A percentile compares a stretch with the other conserved stretches of the same genome.
Conservation (phyloP, 2,888 invertebrate genomes). For the Pseudolycoriella hygida region DNA sequence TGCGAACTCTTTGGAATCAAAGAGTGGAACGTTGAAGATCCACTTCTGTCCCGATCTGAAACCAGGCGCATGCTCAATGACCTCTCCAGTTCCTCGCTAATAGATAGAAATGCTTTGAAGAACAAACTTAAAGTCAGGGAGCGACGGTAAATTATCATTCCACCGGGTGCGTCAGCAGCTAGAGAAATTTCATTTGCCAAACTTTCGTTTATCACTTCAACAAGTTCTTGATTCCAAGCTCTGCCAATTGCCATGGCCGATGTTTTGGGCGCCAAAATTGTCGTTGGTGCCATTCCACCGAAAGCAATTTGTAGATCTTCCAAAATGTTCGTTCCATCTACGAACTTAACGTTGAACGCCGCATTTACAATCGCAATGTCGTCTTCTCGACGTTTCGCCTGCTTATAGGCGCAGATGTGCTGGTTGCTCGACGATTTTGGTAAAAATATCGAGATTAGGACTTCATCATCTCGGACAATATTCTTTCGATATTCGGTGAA, state of each 20-base stretch:
- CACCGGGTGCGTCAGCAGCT: conserved; percentile 62
- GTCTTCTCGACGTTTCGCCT: conserved; percentile 80
- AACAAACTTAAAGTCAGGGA: conserved; percentile 61
- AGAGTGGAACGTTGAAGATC: conserved; percentile 23
- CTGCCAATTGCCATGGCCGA: conserved; percentile 37
- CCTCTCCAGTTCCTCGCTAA: conserved; percentile 32
- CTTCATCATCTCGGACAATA: conserved; percentile 50
- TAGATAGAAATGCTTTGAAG: conserved; percentile 47
- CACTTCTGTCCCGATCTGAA: conserved; percentile 24
- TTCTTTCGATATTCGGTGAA: conserved; percentile 78
- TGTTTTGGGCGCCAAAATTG: conserved; percentile 53
- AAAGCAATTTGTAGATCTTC: conserved; percentile 53
- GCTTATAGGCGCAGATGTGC: conserved; percentile 74
- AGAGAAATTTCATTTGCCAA: conserved; percentile 62
- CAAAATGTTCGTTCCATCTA: conserved; percentile 35
- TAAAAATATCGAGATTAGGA: conserved; percentile 64
- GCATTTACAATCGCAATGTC: conserved; percentile 93
- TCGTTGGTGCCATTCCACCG: conserved; percentile 87
- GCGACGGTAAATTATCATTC: conserved; percentile 61
- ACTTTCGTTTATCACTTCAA: conserved; percentile 39
- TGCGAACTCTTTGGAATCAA: conserved; percentile 22
- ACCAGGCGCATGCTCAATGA: conserved; percentile 15
- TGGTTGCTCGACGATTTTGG: conserved; percentile 51
- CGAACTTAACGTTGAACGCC: conserved; percentile 53
- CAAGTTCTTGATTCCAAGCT: conserved; percentile 43